Evolutionary conservation across 2,888 invertebrate genomes (phyloP), one percentile per base, ranked within the genome.

Genomic region (Abscondita cerata): DNA sequence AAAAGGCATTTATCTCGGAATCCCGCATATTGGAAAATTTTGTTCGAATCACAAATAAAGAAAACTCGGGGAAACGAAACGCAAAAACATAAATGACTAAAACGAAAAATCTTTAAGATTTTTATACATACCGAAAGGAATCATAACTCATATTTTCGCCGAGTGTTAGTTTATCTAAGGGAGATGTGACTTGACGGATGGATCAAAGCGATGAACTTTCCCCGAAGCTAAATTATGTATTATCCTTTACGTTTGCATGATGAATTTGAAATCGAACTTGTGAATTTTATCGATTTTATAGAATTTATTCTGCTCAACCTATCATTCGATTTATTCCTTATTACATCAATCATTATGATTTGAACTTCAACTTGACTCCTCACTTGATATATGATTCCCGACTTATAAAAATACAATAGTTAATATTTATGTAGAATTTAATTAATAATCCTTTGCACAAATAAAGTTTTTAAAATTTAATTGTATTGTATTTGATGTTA

Each of bases 81-180:
- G 72, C 72, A 70, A 74, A 75, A 71, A 70, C 72, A 75, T 75
- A 72, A 74, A 71, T 70, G 73, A 72, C 70, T 65, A 70, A 74
- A 75, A 77, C 75, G 76, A 76, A 74, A 76, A 77, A 77, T 76
- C 73, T 73, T 71, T 69, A 70, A 71, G 71, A 75, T 75, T 75
- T 74, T 76, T 74, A 70, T 68, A 68, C 64, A 71, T 63, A 65
- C 66, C 60, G 62, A 67, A 62, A 62, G 63, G 70, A 72, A 73
- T 73, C 76, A 75, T 76, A 76, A 76, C 73, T 76, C 76, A 77
- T 76, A 75, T 76, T 75, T 73, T 73, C 70, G 71, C 72, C 70
- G 72, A 72, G 72, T 72, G 74, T 68, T 73, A 73, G 75, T 76
- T 76, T 75, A 77, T 76, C 76, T 74, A 71, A 68, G 68, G 62